Conservation (phyloP, 2,888 invertebrate genomes). For the Parelbella ahira region DNA sequence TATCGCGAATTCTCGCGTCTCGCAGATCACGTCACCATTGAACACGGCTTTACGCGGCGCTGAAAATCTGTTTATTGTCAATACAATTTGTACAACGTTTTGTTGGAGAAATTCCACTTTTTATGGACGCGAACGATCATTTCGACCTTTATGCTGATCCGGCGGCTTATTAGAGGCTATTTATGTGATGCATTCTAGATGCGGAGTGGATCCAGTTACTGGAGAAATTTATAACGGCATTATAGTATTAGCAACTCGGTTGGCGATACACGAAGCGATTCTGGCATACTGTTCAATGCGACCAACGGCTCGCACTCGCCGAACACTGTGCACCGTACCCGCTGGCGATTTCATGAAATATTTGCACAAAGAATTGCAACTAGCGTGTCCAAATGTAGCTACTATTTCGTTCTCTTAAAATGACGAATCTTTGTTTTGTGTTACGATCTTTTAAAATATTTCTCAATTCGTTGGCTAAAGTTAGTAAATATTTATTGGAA, state of each 20-base stretch:
- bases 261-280: conserved; percentile 2
- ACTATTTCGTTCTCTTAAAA: too few species aligned
- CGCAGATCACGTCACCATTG: neutral
- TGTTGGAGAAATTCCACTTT: conserved; percentile 24
- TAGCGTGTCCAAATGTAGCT: neutral
- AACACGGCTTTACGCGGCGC: conserved; percentile 5
- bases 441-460: too few species aligned
- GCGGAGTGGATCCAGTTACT: conserved; percentile 9
- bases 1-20: neutral
- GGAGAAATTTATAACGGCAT: conserved; percentile 19
- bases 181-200: conserved; percentile 12
- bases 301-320: neutral
- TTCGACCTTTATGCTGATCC: conserved; percentile 6
- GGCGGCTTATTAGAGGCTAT: conserved; percentile 1
- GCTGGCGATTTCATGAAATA: conserved; percentile 4
- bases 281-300: conserved; percentile 11
- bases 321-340: too few species aligned
- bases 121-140: neutral
- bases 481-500: too few species aligned
- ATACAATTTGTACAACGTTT: conserved; percentile 31
- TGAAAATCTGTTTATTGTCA: conserved; percentile 30
- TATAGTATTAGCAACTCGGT: conserved; percentile 14
- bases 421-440: too few species aligned
- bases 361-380: conserved; percentile 2
- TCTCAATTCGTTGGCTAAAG: neutral